Evolutionary conservation across 2,888 invertebrate species (phyloP).

Genomic region (Athalia rosae): DNA sequence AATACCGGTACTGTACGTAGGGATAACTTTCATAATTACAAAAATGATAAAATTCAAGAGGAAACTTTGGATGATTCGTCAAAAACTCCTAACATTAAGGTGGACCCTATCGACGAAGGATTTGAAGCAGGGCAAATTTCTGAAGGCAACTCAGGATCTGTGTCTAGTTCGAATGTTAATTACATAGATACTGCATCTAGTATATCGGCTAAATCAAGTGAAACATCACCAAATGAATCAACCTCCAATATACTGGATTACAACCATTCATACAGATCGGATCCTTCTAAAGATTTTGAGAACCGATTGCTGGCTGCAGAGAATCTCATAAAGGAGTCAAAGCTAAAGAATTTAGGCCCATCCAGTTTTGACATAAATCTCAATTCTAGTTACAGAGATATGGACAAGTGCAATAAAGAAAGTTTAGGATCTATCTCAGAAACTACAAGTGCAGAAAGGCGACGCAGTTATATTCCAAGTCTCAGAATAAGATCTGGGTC

Average conservation of each 20-base stretch:
- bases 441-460: conserved; percentile 55
- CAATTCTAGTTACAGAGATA: conserved; percentile 62
- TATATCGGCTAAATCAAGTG: conserved; percentile 61
- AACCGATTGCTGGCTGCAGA: conserved; percentile 67
- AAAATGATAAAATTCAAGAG: conserved; percentile 68
- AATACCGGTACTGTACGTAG: conserved; percentile 51
- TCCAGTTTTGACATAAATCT: conserved; percentile 61
- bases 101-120: conserved; percentile 44
- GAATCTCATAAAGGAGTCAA: conserved; percentile 69
- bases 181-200: conserved; percentile 57
- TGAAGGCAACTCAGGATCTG: conserved; percentile 55
- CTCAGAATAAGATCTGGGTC: conserved; percentile 66
- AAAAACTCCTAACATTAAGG: conserved; percentile 45
- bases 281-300: conserved; percentile 63
- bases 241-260: conserved; percentile 61
- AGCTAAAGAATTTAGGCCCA: conserved; percentile 62
- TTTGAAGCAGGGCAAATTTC: conserved; percentile 49
- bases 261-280: conserved; percentile 51
- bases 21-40: conserved; percentile 59
- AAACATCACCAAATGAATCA: conserved; percentile 66
- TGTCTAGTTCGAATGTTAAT: conserved; percentile 56
- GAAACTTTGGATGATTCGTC: conserved; percentile 62
- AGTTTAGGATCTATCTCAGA: conserved; percentile 61
- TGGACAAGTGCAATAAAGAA: conserved; percentile 66
- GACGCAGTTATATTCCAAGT: conserved; percentile 67